phyloP scores from a whole-genome alignment of 2,888 invertebrate genomes.

The Drosophila antonietae region DNA sequence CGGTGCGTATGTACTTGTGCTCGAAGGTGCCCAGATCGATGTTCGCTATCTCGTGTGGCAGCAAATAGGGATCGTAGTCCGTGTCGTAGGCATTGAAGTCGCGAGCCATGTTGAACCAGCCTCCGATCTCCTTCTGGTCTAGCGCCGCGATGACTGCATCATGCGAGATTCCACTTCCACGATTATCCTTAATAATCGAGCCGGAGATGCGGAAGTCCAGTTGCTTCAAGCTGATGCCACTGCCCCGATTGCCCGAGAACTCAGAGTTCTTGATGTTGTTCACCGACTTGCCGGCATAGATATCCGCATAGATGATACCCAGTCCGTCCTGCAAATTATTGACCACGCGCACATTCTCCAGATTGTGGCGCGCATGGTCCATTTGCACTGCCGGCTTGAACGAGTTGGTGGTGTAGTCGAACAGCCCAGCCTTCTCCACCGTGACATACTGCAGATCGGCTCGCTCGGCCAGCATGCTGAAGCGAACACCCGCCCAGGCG shows the following conservation, averaged over 20 bases:
- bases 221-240: constrained; percentile 95
- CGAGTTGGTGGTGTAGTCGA: constrained; percentile 95
- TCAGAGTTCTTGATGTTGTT: constrained; percentile 94
- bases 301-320: constrained; percentile 96
- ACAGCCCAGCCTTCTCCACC: constrained; percentile 95
- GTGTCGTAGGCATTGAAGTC: constrained; percentile 89
- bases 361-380: constrained; percentile 92
- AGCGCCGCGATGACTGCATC: constrained; percentile 93
- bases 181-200: constrained; percentile 92
- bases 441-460: constrained; percentile 94
- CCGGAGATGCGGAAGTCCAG: constrained; percentile 92
- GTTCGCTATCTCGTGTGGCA: constrained; percentile 87
- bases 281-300: constrained; percentile 93
- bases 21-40: constrained; percentile 89
- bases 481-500: constrained; percentile 96
- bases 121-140: constrained; percentile 95
- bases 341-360: constrained; percentile 92
- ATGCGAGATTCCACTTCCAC: constrained; percentile 94
- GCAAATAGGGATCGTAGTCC: constrained; percentile 89
- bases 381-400: constrained; percentile 96
- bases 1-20: constrained; percentile 92
- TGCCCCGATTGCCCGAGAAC: constrained; percentile 93
- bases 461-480: constrained; percentile 94
- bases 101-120: constrained; percentile 93
- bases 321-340: constrained; percentile 97